Evolutionary conservation across 2,888 invertebrate species (phyloP).

Genomic region (Shargacucullia verbasci): DNA sequence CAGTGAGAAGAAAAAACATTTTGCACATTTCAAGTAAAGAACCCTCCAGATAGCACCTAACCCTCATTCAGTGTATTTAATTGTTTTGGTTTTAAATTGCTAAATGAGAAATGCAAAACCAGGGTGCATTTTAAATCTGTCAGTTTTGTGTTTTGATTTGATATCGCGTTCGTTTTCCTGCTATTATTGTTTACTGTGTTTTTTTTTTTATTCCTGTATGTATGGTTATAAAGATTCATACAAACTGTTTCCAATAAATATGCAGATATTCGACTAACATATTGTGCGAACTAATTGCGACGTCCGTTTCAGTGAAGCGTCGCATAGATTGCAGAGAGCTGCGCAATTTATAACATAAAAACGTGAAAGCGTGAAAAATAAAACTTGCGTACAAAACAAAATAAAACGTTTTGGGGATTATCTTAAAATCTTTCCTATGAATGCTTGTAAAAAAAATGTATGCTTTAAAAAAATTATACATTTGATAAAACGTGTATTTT

Average conservation of each 20-base stretch:
- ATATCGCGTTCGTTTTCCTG: constrained; percentile 28
- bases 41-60: constrained; percentile 75
- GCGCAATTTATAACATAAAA: constrained; percentile 63
- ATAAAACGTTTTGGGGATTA: constrained; percentile 9
- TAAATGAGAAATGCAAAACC: constrained; percentile 72
- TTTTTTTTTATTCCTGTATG: constrained; percentile 33
- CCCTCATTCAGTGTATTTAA: constrained; percentile 79
- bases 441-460: no score
- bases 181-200: constrained; percentile 48
- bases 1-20: constrained; percentile 59
- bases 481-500: no score
- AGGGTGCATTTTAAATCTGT: constrained; percentile 76
- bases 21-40: constrained; percentile 74
- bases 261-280: constrained; percentile 68
- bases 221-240: constrained; percentile 49
- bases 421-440: background rate
- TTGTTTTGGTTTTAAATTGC: constrained; percentile 85
- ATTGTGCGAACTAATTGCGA: constrained; percentile 71
- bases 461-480: no score
- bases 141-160: constrained; percentile 39
- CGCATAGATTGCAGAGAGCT: constrained; percentile 62
- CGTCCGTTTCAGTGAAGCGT: constrained; percentile 64
- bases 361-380: constrained; percentile 41
- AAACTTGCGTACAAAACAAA: constrained; percentile 8
- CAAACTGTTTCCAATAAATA: constrained; percentile 67